Conservation (phyloP, 2,888 invertebrate species). For the Eulithis testata region DNA sequence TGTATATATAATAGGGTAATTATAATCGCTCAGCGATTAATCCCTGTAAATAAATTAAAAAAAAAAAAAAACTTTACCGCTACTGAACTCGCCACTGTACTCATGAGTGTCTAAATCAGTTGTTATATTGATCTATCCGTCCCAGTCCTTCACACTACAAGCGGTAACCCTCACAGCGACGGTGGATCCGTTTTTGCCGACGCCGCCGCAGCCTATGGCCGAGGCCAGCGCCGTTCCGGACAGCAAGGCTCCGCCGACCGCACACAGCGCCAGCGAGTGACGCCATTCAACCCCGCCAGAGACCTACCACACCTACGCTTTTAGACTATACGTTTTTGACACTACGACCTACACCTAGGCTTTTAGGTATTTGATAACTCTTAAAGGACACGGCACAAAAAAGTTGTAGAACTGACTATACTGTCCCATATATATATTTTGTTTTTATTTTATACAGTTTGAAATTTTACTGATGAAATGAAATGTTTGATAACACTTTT, state of each 20-base stretch:
- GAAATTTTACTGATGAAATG: too few species aligned
- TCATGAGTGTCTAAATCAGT: too few species aligned
- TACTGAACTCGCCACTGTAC: too few species aligned
- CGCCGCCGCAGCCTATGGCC: slow-evolving; percentile 94
- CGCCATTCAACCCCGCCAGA: slow-evolving; percentile 86
- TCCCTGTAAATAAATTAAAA: too few species aligned
- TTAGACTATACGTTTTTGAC: slow-evolving; percentile 7
- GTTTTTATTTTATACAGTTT: too few species aligned
- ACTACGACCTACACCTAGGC: not conserved
- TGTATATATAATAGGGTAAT: too few species aligned
- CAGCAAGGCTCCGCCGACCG: slow-evolving; percentile 66
- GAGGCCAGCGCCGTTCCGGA: slow-evolving; percentile 89
- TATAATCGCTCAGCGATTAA: too few species aligned
- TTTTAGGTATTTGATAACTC: not conserved
- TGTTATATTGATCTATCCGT: slow-evolving; percentile 4
- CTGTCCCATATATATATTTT: too few species aligned
- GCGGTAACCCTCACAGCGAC: slow-evolving; percentile 92
- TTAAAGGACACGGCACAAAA: too few species aligned
- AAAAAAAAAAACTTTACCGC: too few species aligned
- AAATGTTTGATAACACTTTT: too few species aligned
- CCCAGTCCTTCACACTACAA: slow-evolving; percentile 23
- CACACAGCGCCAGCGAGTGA: slow-evolving; percentile 87
- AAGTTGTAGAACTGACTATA: too few species aligned
- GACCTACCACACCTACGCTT: slow-evolving; percentile 55
- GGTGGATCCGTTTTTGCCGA: slow-evolving; percentile 99